phyloP scores from a whole-genome alignment of 2,888 invertebrate species.

The Tipula lateralis region DNA sequence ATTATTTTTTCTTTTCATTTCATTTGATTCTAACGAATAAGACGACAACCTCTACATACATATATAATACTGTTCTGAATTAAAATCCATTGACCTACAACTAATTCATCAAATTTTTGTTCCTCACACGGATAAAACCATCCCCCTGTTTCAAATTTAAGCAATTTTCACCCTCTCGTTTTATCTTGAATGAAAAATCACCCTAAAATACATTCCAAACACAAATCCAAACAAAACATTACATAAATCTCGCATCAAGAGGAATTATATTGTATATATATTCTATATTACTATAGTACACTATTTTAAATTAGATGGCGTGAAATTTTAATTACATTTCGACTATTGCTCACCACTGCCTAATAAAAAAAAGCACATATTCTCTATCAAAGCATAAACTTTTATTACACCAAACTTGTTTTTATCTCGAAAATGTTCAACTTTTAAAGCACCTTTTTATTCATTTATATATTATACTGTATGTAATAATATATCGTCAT shows the following conservation, averaged over 20 bases:
- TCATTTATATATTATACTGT: background rate
- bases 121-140: background rate
- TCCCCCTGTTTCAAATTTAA: background rate
- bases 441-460: background rate
- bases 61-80: background rate
- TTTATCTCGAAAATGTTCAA: background rate
- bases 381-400: background rate
- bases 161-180: background rate
- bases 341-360: background rate
- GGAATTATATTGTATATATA: no score
- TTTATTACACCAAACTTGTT: background rate
- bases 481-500: background rate
- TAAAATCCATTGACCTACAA: background rate
- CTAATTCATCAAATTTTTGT: background rate
- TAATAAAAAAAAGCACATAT: background rate
- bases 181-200: background rate
- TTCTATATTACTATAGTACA: background rate
- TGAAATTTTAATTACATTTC: background rate
- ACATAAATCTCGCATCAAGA: background rate
- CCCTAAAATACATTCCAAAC: background rate
- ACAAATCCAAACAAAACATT: background rate
- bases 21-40: background rate
- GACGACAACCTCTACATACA: background rate
- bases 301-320: conserved; percentile 19
- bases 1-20: background rate